These are phyloP conservation scores for Argyresthia goedartella DNA, from an alignment of 2,888 invertebrate genomes.

Conservation along the genomic window DNA sequence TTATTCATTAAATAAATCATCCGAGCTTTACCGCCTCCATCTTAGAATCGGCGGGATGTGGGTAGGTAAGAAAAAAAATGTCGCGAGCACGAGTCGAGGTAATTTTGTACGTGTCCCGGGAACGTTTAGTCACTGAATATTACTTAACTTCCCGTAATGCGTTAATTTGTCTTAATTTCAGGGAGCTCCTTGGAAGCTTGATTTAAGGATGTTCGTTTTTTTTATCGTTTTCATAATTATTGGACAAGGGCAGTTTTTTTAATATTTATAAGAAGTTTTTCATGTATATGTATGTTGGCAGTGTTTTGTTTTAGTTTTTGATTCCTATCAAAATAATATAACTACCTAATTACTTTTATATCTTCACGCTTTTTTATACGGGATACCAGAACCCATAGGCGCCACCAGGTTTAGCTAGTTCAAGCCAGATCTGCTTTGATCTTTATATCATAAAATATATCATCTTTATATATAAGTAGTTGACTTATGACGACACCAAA, in stretches of 20 bases:
- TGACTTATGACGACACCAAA: not conserved
- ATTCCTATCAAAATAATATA: too few species aligned
- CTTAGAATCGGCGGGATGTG: conserved; percentile 32
- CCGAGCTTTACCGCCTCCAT: conserved; percentile 29
- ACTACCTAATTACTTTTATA: too few species aligned
- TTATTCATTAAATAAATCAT: conserved; percentile 70
- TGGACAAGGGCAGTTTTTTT: not conserved
- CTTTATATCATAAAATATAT: too few species aligned
- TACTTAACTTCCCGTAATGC: conserved; percentile 30
- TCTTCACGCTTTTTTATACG: too few species aligned
- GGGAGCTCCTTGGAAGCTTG: not conserved
- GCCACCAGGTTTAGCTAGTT: too few species aligned
- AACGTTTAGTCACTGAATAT: conserved; percentile 39
- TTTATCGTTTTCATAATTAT: not conserved
- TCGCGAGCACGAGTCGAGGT: conserved; percentile 47
- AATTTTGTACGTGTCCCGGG: conserved; percentile 63
- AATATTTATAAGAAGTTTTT: too few species aligned
- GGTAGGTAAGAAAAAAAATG: conserved; percentile 43
- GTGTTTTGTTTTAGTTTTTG: too few species aligned
- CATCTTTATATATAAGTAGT: not conserved
- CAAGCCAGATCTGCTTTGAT: too few species aligned
- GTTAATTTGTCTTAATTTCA: conserved; percentile 66
- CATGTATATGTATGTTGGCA: too few species aligned
- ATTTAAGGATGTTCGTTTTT: not conserved
- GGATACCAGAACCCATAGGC: too few species aligned